These are phyloP conservation scores for Archegozetes longisetosus DNA, from an alignment of 1,140 invertebrate genomes.

Conservation along the genomic window DNA sequence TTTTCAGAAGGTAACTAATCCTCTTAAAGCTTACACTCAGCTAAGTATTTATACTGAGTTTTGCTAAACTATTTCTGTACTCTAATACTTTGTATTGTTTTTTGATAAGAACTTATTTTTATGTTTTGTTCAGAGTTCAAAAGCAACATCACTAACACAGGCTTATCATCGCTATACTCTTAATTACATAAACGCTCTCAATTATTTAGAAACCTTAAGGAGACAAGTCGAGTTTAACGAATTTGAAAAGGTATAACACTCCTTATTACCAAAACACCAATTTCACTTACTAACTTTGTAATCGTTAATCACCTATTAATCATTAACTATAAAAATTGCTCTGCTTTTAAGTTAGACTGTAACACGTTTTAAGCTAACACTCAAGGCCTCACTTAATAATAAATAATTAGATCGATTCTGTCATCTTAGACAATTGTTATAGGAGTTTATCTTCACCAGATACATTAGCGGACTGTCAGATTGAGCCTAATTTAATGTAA, in stretches of 20 bases:
- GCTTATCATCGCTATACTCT: slow-evolving; percentile 44
- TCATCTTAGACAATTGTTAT: no score
- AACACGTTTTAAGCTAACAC: no score
- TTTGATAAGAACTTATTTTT: background rate
- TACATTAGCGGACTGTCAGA: no score
- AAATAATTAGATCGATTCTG: no score
- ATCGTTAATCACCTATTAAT: no score
- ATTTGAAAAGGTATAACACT: slow-evolving; percentile 40
- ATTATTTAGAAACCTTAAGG: slow-evolving; percentile 41
- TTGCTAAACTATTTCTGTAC: background rate
- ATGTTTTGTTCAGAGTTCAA: slow-evolving; percentile 26
- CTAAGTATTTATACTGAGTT: background rate
- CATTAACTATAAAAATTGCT: no score
- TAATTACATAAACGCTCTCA: slow-evolving; percentile 44
- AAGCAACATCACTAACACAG: slow-evolving; percentile 32
- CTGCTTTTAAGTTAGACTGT: no score
- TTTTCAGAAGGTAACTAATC: slow-evolving; percentile 38
- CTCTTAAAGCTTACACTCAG: background rate
- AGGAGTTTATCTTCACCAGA: no score
- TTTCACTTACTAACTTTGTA: background rate
- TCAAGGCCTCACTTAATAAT: no score
- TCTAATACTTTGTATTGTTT: background rate
- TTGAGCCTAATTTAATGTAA: no score
- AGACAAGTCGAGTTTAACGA: slow-evolving; percentile 41
- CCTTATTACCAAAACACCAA: background rate